Base-by-base conservation (phyloP, 2,113 vertebrate genomes). In the Pelmatolapia mariae region DNA sequence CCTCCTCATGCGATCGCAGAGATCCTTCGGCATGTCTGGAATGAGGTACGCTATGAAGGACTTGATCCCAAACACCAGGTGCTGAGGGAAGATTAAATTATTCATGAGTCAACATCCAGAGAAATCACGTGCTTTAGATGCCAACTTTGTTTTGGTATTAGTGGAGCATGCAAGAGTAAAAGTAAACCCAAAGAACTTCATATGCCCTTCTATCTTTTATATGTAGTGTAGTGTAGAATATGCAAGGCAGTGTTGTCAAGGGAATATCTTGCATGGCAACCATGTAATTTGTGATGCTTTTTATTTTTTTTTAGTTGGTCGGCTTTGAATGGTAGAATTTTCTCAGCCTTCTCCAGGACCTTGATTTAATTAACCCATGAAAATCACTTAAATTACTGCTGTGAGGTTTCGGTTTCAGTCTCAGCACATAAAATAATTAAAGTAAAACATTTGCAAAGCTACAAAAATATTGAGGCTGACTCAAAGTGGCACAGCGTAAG, bases 21-120 rank as follows among this genome's bases (percentile, higher is more conserved):
- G 97, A 94, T 97, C 98, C 97, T 99, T 99, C 2, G 99, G 98
- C 94, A 99, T 97, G 96, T 99, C 99, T 53, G 99, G 99, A 94
- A 99, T 99, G 96, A 99, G 97, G 95, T 99, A 99, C 31, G 99
- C 98, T 90, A 99, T 99, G 96, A 99, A 96, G 95, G 98, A 98
- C 94, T 99, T 99, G 96, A 99, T 99, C 90, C 97, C 98, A 94
- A 98, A 99, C 91, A 99, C 99, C 91, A 99, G 96, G 93, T 99
- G 99, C 99, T 99, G 96, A 57, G 82, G 85, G 94, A 94, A 87
- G 88, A 61, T 86, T 85, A 6, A 80, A 87, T 38, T 36, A 89
- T 89, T 89, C 22, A 85, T 10, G 33, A 71, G 43, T 89, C 90
- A 85, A 12, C 31, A 80, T 82, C 36, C 16, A 45, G 52, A 86